Conservation (phyloP, 2,888 invertebrate genomes). For the Selenia dentaria region DNA sequence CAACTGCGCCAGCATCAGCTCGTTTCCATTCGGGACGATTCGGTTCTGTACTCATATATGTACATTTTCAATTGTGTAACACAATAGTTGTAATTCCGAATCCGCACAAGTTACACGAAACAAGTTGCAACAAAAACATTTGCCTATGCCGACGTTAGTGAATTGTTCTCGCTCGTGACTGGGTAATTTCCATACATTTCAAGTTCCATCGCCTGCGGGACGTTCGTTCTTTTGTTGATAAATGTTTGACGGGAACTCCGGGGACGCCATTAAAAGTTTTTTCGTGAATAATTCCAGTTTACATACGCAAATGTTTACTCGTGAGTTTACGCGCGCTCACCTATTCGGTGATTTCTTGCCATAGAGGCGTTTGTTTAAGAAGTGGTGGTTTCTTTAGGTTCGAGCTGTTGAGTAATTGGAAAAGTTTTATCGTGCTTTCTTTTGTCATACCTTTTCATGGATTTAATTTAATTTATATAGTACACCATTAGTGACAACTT, state of each 20-base stretch:
- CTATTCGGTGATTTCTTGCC: constrained; percentile 83
- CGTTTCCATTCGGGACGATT: constrained; percentile 45
- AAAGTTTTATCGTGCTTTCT: constrained; percentile 67
- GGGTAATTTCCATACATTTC: constrained; percentile 85
- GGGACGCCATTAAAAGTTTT: constrained; percentile 85
- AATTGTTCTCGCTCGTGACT: constrained; percentile 84
- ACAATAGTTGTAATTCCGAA: constrained; percentile 64
- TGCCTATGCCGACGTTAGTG: constrained; percentile 82
- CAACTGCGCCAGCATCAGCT: constrained; percentile 32
- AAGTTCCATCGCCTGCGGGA: constrained; percentile 85
- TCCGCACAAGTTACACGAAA: constrained; percentile 70
- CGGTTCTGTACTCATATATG: constrained; percentile 45
- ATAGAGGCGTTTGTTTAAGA: constrained; percentile 74
- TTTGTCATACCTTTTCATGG: constrained; percentile 52
- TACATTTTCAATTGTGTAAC: constrained; percentile 39
- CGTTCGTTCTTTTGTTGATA: constrained; percentile 85
- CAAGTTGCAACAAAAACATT: constrained; percentile 83
- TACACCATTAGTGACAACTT: constrained; percentile 11
- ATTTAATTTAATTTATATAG: not conserved
- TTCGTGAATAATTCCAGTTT: constrained; percentile 84
- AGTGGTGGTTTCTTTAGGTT: constrained; percentile 66
- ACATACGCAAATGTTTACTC: constrained; percentile 84
- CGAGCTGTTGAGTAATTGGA: constrained; percentile 75
- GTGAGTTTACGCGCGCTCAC: constrained; percentile 80
- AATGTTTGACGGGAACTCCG: constrained; percentile 84